A percentile compares a stretch with the other conserved stretches of the same genome.
Evolutionary conservation across 1,140 invertebrate genomes (phyloP).

Genomic region (Calliphora vicina): DNA sequence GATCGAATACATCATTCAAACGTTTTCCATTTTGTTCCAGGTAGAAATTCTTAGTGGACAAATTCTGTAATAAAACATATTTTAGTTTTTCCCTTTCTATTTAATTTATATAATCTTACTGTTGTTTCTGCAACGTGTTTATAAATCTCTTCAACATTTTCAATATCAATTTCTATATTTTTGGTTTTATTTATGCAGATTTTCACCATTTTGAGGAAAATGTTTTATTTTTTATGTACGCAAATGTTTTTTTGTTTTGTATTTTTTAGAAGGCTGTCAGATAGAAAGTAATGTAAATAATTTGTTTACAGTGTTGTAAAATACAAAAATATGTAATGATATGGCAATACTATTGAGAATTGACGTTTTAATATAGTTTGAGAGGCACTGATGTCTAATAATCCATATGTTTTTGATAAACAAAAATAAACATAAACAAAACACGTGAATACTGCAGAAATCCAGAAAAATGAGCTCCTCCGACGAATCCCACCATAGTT

Average conservation of each 20-base stretch:
- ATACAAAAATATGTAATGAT: no score
- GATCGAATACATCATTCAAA: constrained; percentile 41
- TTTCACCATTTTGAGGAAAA: constrained; percentile 20
- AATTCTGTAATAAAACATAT: constrained; percentile 50
- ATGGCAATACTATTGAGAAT: no score
- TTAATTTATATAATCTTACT: not conserved
- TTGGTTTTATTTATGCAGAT: constrained; percentile 11
- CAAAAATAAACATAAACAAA: constrained; percentile 15
- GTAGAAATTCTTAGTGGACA: constrained; percentile 63
- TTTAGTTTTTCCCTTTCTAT: not conserved
- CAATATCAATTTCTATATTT: not conserved
- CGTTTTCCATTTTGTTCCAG: constrained; percentile 65
- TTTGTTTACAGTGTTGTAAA: not conserved
- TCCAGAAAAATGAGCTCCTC: constrained; percentile 1
- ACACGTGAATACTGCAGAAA: not conserved
- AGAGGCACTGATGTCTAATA: not conserved
- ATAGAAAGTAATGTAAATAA: no score
- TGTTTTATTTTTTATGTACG: not conserved
- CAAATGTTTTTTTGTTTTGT: not conserved
- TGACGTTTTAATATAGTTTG: not conserved
- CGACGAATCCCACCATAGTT: not conserved
- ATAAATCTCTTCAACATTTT: not conserved
- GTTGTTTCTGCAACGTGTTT: not conserved
- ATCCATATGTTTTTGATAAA: not conserved
- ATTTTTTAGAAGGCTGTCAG: no score